Percentiles rank a stretch among this genome's conserved stretches.
Conservation (phyloP, 2,797 vertebrate genomes). For the Coracias cyanogaster region DNA sequence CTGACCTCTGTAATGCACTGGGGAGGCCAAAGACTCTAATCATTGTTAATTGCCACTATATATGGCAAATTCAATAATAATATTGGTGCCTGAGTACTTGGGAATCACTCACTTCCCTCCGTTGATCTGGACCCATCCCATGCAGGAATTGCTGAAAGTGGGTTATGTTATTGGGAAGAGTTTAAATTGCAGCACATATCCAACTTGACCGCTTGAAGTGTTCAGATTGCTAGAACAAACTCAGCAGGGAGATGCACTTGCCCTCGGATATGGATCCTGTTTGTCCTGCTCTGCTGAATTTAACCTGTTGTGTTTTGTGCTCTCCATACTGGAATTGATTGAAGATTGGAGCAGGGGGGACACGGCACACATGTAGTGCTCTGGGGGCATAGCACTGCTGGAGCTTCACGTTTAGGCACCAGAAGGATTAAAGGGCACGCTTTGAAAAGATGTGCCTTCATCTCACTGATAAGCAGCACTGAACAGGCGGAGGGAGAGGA, state of each 20-base stretch:
- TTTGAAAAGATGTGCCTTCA: not conserved
- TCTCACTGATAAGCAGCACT: not conserved
- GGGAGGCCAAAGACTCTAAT: not conserved
- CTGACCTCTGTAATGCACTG: not conserved
- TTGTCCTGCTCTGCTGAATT: slow-evolving; percentile 36
- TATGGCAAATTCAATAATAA: not conserved
- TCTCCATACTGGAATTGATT: not conserved
- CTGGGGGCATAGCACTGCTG: not conserved
- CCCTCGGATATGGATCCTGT: not conserved
- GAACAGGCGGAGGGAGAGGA: not conserved
- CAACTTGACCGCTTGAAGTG: not conserved
- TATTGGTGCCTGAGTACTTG: not conserved
- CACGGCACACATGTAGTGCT: accelerated
- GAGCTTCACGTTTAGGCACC: slow-evolving; percentile 17
- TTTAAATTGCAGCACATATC: not conserved
- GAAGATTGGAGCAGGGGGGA: not conserved
- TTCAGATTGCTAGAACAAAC: not conserved
- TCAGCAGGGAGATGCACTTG: not conserved
- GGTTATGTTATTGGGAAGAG: not conserved
- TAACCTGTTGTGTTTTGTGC: not conserved
- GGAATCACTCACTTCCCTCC: not conserved
- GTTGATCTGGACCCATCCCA: not conserved
- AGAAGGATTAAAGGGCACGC: not conserved
- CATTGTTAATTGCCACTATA: not conserved
- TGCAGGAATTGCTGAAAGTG: not conserved